These are phyloP conservation scores for Neoitamus cyanurus DNA, from an alignment of 2,888 invertebrate genomes.

Conservation along the genomic window DNA sequence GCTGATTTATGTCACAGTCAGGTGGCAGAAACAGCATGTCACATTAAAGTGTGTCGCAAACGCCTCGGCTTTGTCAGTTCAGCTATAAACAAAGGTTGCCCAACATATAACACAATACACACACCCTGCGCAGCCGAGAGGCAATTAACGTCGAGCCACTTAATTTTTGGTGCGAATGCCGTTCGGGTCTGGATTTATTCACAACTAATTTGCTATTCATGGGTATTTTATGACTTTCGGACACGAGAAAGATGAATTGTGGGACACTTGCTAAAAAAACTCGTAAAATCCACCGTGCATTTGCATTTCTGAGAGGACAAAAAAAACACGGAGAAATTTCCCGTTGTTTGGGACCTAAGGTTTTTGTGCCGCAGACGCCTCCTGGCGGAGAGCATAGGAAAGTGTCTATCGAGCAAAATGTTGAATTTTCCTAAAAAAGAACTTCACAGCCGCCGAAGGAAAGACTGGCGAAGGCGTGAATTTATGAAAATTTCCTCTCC, in stretches of 20 bases:
- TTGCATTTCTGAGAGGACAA: neutral
- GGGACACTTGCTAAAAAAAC: neutral
- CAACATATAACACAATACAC: neutral
- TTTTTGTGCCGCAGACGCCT: neutral
- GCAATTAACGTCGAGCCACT: slow-evolving; percentile 5
- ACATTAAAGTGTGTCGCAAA: neutral
- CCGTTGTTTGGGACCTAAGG: neutral
- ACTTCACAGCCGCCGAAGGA: neutral
- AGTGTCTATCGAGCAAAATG: neutral
- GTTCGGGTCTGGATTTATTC: neutral
- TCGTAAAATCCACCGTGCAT: neutral
- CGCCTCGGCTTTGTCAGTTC: neutral
- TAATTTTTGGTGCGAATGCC: slow-evolving; percentile 5
- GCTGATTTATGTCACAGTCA: neutral
- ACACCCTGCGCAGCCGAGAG: neutral
- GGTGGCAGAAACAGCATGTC: slow-evolving; percentile 5
- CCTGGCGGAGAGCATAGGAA: neutral
- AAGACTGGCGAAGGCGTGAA: neutral
- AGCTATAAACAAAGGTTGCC: neutral
- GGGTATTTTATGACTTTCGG: neutral
- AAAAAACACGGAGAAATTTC: neutral
- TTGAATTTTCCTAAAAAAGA: neutral
- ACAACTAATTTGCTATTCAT: neutral
- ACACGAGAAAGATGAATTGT: slow-evolving; percentile 1
- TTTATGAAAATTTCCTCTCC: neutral